Percentiles rank a stretch among this genome's conserved stretches.
These are phyloP conservation scores for Drosophila tristis DNA, from an alignment of 1,140 invertebrate species.

Conservation along the genomic window DNA sequence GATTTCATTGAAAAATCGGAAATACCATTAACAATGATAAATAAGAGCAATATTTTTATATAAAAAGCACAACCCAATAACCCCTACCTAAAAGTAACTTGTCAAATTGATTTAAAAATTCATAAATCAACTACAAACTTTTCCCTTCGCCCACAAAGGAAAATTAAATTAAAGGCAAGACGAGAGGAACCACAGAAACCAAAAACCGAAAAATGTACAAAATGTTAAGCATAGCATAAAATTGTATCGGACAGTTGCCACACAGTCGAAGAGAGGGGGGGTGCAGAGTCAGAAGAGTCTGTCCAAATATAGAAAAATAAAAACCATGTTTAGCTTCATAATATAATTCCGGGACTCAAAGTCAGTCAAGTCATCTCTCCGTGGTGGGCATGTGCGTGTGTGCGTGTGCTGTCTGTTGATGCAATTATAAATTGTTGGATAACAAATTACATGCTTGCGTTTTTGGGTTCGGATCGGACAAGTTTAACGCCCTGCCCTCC, in stretches of 20 bases:
- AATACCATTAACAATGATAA: slow-evolving; percentile 38
- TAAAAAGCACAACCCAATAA: not conserved
- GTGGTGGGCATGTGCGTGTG: slow-evolving; percentile 34
- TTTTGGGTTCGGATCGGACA: slow-evolving; percentile 36
- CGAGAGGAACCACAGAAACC: slow-evolving; percentile 47
- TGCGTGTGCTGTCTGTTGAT: slow-evolving; percentile 46
- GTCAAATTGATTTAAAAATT: slow-evolving; percentile 81
- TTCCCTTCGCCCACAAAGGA: slow-evolving; percentile 8
- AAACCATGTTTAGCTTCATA: slow-evolving; percentile 65
- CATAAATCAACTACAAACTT: slow-evolving; percentile 71
- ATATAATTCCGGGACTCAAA: slow-evolving; percentile 60
- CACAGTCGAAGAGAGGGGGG: not conserved
- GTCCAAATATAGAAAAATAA: slow-evolving; percentile 44
- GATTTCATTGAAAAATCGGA: not conserved
- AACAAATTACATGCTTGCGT: slow-evolving; percentile 78
- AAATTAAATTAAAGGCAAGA: slow-evolving; percentile 69
- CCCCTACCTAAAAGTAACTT: slow-evolving; percentile 43
- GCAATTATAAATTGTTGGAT: slow-evolving; percentile 82
- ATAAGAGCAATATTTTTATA: slow-evolving; percentile 19
- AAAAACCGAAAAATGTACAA: slow-evolving; percentile 68
- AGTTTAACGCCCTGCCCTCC: slow-evolving; percentile 58
- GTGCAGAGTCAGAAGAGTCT: slow-evolving; percentile 8
- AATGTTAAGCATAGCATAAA: slow-evolving; percentile 81
- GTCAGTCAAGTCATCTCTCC: slow-evolving; percentile 61
- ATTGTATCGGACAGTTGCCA: slow-evolving; percentile 73